A percentile compares a stretch with the other conserved stretches of the same genome.
Conservation (phyloP, 1,140 invertebrate species). For the Ips nitidus region DNA sequence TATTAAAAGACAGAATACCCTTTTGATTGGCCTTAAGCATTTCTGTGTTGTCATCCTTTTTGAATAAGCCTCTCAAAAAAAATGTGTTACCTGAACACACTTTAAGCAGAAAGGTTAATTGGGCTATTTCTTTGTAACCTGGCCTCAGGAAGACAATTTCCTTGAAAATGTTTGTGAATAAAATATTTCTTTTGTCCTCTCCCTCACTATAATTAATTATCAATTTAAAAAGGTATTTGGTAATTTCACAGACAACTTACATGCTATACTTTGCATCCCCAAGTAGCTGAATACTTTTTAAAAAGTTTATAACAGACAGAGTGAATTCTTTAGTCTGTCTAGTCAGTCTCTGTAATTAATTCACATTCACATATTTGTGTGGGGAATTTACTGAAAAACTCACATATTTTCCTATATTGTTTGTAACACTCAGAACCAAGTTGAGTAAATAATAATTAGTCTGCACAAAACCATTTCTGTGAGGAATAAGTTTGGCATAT, state of each 20-base stretch:
- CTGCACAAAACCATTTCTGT: slow-evolving; percentile 21
- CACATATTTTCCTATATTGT: slow-evolving; percentile 40
- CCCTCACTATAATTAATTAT: too few species aligned
- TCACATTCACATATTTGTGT: neutral
- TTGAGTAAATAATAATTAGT: slow-evolving; percentile 29
- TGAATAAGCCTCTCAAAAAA: slow-evolving; percentile 32
- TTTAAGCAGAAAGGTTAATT: slow-evolving; percentile 34
- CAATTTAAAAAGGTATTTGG: too few species aligned
- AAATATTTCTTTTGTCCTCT: neutral
- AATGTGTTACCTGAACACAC: slow-evolving; percentile 19
- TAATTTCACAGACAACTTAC: neutral
- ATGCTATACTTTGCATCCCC: neutral
- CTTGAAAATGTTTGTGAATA: slow-evolving; percentile 26
- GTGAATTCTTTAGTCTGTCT: slow-evolving; percentile 29
- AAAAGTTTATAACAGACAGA: slow-evolving; percentile 29
- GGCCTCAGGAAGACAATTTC: slow-evolving; percentile 35
- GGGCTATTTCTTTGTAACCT: slow-evolving; percentile 8
- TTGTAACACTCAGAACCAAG: slow-evolving; percentile 27
- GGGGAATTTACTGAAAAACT: slow-evolving; percentile 17
- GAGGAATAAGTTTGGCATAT: slow-evolving; percentile 21
- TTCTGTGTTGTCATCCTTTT: slow-evolving; percentile 27
- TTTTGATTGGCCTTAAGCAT: slow-evolving; percentile 22
- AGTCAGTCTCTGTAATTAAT: slow-evolving; percentile 36
- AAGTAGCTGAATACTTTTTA: slow-evolving; percentile 23
- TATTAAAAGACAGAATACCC: slow-evolving; percentile 33